Evolutionary conservation across 2,888 invertebrate species (phyloP).

Genomic region (Cantharis rufa): DNA sequence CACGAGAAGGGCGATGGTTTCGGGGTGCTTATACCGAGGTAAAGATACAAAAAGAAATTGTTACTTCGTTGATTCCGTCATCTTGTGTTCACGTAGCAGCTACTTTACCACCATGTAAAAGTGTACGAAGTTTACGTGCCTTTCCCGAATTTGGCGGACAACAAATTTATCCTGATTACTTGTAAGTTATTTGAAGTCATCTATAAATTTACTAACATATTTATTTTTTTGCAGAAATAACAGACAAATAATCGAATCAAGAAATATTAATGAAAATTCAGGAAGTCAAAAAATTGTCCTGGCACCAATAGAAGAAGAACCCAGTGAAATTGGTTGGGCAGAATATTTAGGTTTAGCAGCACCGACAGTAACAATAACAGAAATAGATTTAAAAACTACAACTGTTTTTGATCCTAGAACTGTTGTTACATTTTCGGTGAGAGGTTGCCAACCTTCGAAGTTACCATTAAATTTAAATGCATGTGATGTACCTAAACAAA

Average conservation of each 20-base stretch:
- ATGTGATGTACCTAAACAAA: slow-evolving; percentile 32
- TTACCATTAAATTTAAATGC: slow-evolving; percentile 48
- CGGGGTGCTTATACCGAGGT: slow-evolving; percentile 44
- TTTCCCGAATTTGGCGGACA: slow-evolving; percentile 42
- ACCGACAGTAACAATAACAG: slow-evolving; percentile 50
- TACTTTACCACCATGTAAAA: slow-evolving; percentile 51
- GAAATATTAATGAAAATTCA: background rate
- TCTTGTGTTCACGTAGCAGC: slow-evolving; percentile 53
- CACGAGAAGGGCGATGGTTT: slow-evolving; percentile 37
- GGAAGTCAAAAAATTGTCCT: slow-evolving; percentile 8
- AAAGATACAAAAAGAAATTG: slow-evolving; percentile 41
- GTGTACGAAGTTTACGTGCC: slow-evolving; percentile 45
- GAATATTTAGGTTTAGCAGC: slow-evolving; percentile 51
- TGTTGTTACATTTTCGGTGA: slow-evolving; percentile 52
- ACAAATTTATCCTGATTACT: slow-evolving; percentile 1
- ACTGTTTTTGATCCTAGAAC: slow-evolving; percentile 47
- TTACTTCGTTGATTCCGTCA: slow-evolving; percentile 51
- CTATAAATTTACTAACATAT: too few species aligned
- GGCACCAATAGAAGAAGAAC: background rate
- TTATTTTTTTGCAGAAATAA: background rate
- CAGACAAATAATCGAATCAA: background rate
- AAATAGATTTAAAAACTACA: slow-evolving; percentile 42
- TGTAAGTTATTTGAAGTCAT: slow-evolving; percentile 9
- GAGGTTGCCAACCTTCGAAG: slow-evolving; percentile 51
- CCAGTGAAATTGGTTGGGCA: slow-evolving; percentile 42